A percentile compares a stretch with the other conserved stretches of the same genome.
phyloP scores from a whole-genome alignment of 2,113 vertebrate species.

The Dromas ardeola region DNA sequence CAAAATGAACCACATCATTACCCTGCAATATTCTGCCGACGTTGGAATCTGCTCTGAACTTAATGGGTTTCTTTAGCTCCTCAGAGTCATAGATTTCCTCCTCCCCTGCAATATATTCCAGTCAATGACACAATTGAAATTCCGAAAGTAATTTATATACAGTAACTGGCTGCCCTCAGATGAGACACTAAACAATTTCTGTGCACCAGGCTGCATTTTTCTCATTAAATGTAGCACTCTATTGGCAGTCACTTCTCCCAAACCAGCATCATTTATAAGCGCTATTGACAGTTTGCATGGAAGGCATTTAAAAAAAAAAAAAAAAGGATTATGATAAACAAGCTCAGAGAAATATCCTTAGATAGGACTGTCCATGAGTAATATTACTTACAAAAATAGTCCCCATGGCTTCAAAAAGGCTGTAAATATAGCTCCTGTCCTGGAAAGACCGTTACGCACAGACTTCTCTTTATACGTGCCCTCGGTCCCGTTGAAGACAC shows the following conservation, averaged over 20 bases:
- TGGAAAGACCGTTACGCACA: not conserved
- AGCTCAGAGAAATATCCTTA: not conserved
- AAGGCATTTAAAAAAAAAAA: not conserved
- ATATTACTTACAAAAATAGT: not conserved
- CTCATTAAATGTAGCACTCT: not conserved
- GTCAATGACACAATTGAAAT: slow-evolving; percentile 22
- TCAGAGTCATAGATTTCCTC: not conserved
- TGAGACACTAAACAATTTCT: not conserved
- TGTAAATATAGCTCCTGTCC: slow-evolving; percentile 15
- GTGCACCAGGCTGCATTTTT: not conserved
- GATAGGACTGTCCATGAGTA: not conserved
- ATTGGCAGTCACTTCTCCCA: not conserved
- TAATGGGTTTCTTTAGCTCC: not conserved
- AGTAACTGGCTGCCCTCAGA: slow-evolving; percentile 18
- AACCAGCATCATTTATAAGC: not conserved
- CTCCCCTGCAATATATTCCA: not conserved
- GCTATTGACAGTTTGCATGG: not conserved
- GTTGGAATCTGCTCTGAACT: not conserved
- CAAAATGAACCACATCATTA: slow-evolving; percentile 4
- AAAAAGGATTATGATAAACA: not conserved
- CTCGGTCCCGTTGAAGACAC: not conserved
- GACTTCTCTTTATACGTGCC: not conserved
- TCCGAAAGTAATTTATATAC: slow-evolving; percentile 17
- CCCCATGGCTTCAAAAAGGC: not conserved
- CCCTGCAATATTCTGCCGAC: not conserved